Conservation (phyloP, 2,113 vertebrate genomes). For the Pituophis catenifer region DNA sequence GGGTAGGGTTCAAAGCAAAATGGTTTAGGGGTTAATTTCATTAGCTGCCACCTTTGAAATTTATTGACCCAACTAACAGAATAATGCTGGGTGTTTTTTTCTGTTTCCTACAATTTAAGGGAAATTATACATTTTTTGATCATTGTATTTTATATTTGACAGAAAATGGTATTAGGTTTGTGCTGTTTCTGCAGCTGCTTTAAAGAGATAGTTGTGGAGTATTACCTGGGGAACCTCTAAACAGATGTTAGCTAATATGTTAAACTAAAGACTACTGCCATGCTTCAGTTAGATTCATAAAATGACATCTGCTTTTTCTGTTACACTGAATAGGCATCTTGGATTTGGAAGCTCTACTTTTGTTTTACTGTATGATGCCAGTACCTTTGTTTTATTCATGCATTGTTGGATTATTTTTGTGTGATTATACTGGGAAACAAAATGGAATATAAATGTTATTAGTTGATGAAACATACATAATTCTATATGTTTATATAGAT, state of each 20-base stretch:
- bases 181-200: not conserved
- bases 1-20: slow-evolving; percentile 19
- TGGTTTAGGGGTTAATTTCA: not conserved
- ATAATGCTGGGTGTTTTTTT: not conserved
- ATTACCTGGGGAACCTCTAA: slow-evolving; percentile 2
- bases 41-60: slow-evolving; percentile 23
- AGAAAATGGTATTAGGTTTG: not conserved
- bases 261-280: not conserved
- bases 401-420: not conserved
- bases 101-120: slow-evolving; percentile 1
- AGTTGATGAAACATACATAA: not conserved
- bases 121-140: not conserved
- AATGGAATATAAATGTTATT: not conserved
- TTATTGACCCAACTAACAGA: slow-evolving; percentile 24
- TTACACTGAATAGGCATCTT: slow-evolving; percentile 6
- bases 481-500: not conserved
- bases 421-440: not conserved
- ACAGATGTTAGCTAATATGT: slow-evolving; percentile 11
- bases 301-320: not conserved
- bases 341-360: not conserved
- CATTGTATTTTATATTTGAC: not conserved
- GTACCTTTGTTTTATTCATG: not conserved
- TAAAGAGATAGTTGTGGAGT: not conserved
- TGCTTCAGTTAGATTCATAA: slow-evolving; percentile 7
- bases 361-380: not conserved